Conservation (phyloP, 2,888 invertebrate species). For the Protodeltote pygarga region DNA sequence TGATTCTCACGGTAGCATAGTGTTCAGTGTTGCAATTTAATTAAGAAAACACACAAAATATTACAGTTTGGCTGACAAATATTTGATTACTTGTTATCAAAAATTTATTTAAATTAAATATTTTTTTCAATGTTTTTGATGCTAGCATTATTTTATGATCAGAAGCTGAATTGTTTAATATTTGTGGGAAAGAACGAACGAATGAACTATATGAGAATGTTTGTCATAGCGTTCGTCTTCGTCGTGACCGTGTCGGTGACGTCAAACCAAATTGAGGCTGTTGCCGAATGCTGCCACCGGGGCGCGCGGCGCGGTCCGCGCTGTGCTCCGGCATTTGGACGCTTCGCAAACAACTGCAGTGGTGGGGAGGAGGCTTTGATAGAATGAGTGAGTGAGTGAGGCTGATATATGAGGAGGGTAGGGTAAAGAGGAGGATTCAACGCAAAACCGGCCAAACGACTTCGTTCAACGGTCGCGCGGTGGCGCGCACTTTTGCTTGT, state of each 20-base stretch:
- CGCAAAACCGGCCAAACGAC: slow-evolving; percentile 81
- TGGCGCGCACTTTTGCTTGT: slow-evolving; percentile 77
- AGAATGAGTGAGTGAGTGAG: slow-evolving; percentile 56
- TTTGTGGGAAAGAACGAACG: slow-evolving; percentile 35
- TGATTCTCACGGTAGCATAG: slow-evolving; percentile 35
- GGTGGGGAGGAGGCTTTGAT: slow-evolving; percentile 73
- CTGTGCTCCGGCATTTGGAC: neutral
- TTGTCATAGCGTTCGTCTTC: slow-evolving; percentile 4
- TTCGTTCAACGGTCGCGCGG: slow-evolving; percentile 83
- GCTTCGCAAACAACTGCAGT: slow-evolving; percentile 10
- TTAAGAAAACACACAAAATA: neutral
- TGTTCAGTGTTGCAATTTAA: slow-evolving; percentile 44
- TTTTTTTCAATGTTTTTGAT: neutral
- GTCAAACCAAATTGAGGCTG: slow-evolving; percentile 14
- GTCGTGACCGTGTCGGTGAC: slow-evolving; percentile 18
- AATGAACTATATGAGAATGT: slow-evolving; percentile 21
- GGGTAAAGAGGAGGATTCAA: slow-evolving; percentile 66
- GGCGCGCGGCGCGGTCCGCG: too few species aligned
- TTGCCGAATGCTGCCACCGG: too few species aligned
- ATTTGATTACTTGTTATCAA: neutral
- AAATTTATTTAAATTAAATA: neutral
- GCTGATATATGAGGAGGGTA: slow-evolving; percentile 59
- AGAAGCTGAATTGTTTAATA: neutral
- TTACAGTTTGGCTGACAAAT: neutral
- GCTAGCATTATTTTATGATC: neutral